phyloP scores from a whole-genome alignment of 2,797 vertebrate genomes.

The Streptopelia turtur region DNA sequence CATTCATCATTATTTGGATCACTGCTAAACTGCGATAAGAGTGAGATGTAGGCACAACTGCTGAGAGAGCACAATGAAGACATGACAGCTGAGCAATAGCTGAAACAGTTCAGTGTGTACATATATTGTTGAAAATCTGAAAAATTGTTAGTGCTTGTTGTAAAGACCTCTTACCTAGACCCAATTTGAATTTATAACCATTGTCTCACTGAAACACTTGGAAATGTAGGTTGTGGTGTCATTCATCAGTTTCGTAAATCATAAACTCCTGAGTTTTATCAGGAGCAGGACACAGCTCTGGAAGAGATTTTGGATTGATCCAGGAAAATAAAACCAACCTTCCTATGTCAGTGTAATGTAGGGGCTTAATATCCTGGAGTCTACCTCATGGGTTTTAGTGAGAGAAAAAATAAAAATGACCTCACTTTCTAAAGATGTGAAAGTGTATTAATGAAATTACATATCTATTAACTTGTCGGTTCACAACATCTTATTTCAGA shows the following conservation, averaged over 20 bases:
- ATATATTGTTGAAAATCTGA: background rate
- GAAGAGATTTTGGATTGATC: background rate
- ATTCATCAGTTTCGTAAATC: background rate
- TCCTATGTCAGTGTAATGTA: background rate
- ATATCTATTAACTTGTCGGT: background rate
- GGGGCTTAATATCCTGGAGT: background rate
- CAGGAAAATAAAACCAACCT: background rate
- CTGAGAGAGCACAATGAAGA: background rate
- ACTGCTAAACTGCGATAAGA: background rate
- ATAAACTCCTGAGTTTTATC: background rate
- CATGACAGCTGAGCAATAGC: background rate
- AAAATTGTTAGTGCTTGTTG: accelerated
- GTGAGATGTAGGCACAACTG: background rate
- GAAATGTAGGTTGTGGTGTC: background rate
- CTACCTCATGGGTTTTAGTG: background rate
- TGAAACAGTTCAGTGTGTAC: background rate
- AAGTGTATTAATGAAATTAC: background rate
- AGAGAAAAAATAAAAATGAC: background rate
- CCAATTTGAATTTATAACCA: background rate
- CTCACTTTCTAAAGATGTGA: background rate
- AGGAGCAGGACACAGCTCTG: background rate
- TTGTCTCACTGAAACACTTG: background rate
- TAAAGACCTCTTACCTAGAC: background rate
- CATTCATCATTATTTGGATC: background rate
- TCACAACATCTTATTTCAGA: background rate